These are phyloP conservation scores for Polietes domitor DNA, from an alignment of 2,888 invertebrate genomes.

Conservation along the genomic window DNA sequence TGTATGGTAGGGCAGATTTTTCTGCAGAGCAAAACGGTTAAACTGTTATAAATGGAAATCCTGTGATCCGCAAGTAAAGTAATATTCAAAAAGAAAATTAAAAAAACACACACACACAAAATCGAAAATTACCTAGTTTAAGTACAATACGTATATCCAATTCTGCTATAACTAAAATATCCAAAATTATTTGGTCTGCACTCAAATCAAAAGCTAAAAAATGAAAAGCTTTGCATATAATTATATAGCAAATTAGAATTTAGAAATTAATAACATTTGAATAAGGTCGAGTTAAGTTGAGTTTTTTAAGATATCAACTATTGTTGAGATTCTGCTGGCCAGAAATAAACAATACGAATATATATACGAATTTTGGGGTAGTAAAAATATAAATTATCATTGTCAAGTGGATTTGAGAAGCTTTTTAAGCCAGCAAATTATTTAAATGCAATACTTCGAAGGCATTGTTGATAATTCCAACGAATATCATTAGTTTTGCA, in stretches of 20 bases:
- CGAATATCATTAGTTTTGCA: too few relatives aligned
- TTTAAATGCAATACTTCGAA: too few relatives aligned
- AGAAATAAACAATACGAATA: too few relatives aligned
- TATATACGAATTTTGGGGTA: too few relatives aligned
- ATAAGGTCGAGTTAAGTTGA: conserved; percentile 12
- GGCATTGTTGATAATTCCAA: too few relatives aligned
- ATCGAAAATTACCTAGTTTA: not conserved
- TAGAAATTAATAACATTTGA: conserved; percentile 7
- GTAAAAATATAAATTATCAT: too few relatives aligned
- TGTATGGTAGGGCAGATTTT: conserved; percentile 63
- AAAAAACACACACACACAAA: conserved; percentile 4
- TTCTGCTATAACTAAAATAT: not conserved
- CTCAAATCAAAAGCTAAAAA: conserved; percentile 16
- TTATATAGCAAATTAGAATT: not conserved
- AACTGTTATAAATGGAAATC: conserved; percentile 70
- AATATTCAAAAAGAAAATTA: conserved; percentile 13
- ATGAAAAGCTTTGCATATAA: not conserved
- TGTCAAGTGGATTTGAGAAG: too few relatives aligned
- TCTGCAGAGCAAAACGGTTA: conserved; percentile 67
- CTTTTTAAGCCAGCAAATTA: too few relatives aligned
- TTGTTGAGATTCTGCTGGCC: conserved; percentile 54
- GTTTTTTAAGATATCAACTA: not conserved
- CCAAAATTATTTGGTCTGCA: not conserved
- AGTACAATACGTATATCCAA: not conserved
- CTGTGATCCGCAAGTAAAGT: conserved; percentile 55